These are phyloP conservation scores for Drosophila nikananu DNA, from an alignment of 1,140 invertebrate species.

Conservation along the genomic window DNA sequence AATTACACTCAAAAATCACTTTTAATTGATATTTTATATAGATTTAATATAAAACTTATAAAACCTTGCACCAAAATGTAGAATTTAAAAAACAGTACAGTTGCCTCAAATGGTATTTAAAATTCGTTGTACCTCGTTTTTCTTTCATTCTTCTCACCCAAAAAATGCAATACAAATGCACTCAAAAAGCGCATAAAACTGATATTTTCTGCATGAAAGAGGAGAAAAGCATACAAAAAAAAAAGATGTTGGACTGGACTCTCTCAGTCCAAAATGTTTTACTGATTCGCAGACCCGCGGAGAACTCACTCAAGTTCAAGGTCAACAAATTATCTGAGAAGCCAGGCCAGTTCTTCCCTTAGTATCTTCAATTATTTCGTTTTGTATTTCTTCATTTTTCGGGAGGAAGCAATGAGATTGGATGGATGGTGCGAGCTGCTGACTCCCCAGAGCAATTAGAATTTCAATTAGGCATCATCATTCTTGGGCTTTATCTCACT, in stretches of 20 bases:
- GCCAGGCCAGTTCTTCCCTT: slow-evolving; percentile 19
- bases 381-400: neutral
- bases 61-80: no score
- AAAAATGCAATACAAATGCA: slow-evolving; percentile 29
- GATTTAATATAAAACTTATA: no score
- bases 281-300: neutral
- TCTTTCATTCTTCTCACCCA: neutral
- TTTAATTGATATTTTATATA: no score
- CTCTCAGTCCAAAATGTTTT: neutral
- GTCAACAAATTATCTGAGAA: slow-evolving; percentile 50
- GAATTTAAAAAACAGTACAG: slow-evolving; percentile 14
- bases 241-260: slow-evolving; percentile 18
- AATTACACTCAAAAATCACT: no score
- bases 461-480: slow-evolving; percentile 57
- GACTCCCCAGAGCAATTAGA: slow-evolving; percentile 49
- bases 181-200: slow-evolving; percentile 30
- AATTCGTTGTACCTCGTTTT: neutral
- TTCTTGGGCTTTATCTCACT: slow-evolving; percentile 51
- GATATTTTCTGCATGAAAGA: slow-evolving; percentile 9
- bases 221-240: neutral
- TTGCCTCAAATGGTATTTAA: slow-evolving; percentile 18
- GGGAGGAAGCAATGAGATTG: slow-evolving; percentile 1
- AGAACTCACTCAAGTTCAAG: slow-evolving; percentile 73
- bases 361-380: slow-evolving; percentile 16
- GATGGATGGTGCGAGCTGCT: neutral